Evolutionary conservation across 2,888 invertebrate species (phyloP), one percentile per base, ranked within the genome.

Genomic region (Odontothrips loti): DNA sequence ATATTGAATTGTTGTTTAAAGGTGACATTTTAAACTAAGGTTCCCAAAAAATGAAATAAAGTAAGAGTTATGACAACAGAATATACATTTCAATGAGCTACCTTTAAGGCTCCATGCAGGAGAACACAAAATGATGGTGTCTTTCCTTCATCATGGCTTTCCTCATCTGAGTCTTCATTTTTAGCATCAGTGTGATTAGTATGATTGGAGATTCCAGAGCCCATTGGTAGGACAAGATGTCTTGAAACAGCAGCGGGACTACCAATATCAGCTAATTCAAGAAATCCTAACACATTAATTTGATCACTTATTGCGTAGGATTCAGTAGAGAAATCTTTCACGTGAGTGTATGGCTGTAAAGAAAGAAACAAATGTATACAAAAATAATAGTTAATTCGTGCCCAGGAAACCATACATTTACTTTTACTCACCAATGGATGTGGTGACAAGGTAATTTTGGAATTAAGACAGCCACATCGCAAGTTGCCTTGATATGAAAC

Each of bases 171-270:
- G 82, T 87, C 87, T n/a, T 86, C 86, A 81, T 88, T 88, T 87
- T 89, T 81, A 11, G 27, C 29, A 0, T 75, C 68, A 27, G 79
- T 43, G 17, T 82, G 79, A 68, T 79, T 79, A 75, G 27, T 9
- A 75, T 75, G 23, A 12, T 75, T 75, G 0, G 68, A 75, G 10
- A 75, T 8, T 3, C 68, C 68, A 27, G 68, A 75, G 68, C 68
- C 27, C 68, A 75, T 91, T 0, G 98, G 96, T 83, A 98, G 90
- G 11, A 98, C 92, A 82, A 98, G 89, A 87, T 98, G 98, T 68
- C 97, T 91, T 83, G 97, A 97, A 82, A 96, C 90, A 3, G 96
- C 95, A 86, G 96, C 95, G 3, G 98, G 98, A 82, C 96, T 97
- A 51, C 95, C 95, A 80, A 97, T 92, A 86, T 98, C 97, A 4